Conservation (phyloP, 2,797 vertebrate genomes). For the Hirundo rustica region DNA sequence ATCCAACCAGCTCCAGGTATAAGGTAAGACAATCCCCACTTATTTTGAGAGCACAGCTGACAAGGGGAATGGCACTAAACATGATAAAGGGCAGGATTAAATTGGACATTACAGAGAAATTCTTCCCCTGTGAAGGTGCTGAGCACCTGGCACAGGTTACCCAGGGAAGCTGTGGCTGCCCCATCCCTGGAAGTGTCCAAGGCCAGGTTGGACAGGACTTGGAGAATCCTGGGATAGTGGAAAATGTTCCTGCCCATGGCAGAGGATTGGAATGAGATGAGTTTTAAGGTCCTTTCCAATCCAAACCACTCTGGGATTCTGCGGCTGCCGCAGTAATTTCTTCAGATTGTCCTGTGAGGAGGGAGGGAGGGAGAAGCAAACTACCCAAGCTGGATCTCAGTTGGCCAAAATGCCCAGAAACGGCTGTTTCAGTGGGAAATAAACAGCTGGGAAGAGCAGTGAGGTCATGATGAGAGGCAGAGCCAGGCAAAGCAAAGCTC, state of each 20-base stretch:
- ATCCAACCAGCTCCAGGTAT: background rate
- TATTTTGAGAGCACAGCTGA: background rate
- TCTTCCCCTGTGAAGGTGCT: accelerated
- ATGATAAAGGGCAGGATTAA: background rate
- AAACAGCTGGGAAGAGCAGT: background rate
- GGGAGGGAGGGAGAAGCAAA: background rate
- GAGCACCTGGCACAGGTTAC: accelerated
- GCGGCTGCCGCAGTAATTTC: background rate
- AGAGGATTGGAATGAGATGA: background rate
- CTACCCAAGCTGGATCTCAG: background rate
- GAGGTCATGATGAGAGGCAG: background rate
- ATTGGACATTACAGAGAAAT: background rate
- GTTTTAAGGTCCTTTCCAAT: background rate
- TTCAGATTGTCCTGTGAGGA: background rate
- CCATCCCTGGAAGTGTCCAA: background rate
- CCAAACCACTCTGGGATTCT: background rate
- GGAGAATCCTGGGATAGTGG: accelerated
- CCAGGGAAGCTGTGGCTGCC: background rate
- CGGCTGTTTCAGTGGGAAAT: background rate
- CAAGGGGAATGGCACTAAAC: background rate
- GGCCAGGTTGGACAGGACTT: accelerated
- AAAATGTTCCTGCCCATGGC: background rate
- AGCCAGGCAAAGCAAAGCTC: background rate
- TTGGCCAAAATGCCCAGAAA: background rate
- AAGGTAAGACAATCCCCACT: background rate